Evolutionary conservation across 2,113 vertebrate genomes (phyloP), one percentile per base, ranked within the genome.

Genomic region (Bubo scandiacus): DNA sequence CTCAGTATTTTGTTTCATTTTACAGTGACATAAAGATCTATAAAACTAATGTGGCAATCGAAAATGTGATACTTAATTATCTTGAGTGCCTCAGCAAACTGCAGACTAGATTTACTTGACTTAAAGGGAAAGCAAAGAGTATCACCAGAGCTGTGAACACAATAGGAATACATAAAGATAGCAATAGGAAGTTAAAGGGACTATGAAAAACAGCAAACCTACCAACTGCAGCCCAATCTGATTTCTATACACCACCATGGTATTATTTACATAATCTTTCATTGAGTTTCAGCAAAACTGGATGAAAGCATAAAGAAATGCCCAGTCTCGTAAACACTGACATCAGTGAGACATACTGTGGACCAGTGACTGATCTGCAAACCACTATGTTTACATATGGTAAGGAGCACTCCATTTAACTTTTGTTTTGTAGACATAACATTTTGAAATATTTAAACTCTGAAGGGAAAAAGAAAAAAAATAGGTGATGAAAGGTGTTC

Each of bases 331-430:
- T 32, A 62, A 66, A 49, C 9, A 47, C 4, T 72, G 34, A 30
- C 3, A 5, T 77, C 1, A 2, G 7, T 17, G 21, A 88, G 16
- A 34, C 8, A 7, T 26, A 14, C 7, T 32, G 12, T 65, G 34
- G 32, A 34, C 10, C 30, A 59, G 11, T 17, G 21, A 26, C 13
- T 65, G 42, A 30, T 71, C 18, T 71, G 32, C 32, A 78, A 47
- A 71, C 19, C 6, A 21, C 6, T 51, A 3, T 1, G 1, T 34
- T 81, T 65, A 72, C 10, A 9, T 7, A 23, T 0, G 1, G 11
- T 36, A 36, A 36, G 36, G 25, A 68, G 1, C 6, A 32, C 3
- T 51, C 19, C 8, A 27, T 42, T 49, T 54, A 58, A 36, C 8
- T 45, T 89, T 20, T 40, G 8, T 13, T 43, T 62, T 81, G 38